These are phyloP conservation scores for Agapornis roseicollis DNA, from an alignment of 2,113 vertebrate genomes.

Conservation along the genomic window DNA sequence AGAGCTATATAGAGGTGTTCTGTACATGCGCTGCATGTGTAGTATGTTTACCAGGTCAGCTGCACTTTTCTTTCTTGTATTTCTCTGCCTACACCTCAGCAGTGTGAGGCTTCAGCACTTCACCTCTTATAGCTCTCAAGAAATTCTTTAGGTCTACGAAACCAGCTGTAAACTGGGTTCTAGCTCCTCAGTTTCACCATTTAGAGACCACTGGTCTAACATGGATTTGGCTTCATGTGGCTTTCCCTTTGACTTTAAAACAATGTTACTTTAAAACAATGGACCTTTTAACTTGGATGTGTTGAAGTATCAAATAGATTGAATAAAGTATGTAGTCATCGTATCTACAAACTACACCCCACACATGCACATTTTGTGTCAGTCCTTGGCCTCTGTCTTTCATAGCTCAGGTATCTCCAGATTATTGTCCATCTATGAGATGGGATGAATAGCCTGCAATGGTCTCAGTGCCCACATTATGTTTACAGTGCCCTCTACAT, in stretches of 20 bases:
- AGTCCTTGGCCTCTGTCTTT: conserved; percentile 27
- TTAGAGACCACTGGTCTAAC: background rate
- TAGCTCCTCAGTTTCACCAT: background rate
- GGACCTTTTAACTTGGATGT: background rate
- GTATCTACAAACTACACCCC: background rate
- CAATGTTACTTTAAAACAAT: background rate
- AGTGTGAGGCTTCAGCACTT: background rate
- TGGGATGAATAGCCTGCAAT: background rate
- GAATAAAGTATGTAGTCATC: background rate
- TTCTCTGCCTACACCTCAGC: background rate
- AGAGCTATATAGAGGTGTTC: background rate
- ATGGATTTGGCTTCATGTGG: background rate
- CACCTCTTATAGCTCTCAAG: background rate
- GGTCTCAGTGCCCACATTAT: background rate
- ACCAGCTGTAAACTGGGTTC: background rate
- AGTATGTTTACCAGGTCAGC: background rate
- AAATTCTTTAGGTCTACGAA: background rate
- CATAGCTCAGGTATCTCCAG: conserved; percentile 18
- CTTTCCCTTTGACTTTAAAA: background rate
- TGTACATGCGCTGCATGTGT: background rate
- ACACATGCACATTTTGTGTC: background rate
- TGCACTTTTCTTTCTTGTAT: background rate
- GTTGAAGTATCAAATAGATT: background rate
- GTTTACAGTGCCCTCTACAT: background rate
- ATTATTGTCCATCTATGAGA: background rate